A percentile compares a stretch with the other conserved stretches of the same genome.
Conservation (phyloP, 2,113 vertebrate species). For the Oncorhynchus tshawytscha region DNA sequence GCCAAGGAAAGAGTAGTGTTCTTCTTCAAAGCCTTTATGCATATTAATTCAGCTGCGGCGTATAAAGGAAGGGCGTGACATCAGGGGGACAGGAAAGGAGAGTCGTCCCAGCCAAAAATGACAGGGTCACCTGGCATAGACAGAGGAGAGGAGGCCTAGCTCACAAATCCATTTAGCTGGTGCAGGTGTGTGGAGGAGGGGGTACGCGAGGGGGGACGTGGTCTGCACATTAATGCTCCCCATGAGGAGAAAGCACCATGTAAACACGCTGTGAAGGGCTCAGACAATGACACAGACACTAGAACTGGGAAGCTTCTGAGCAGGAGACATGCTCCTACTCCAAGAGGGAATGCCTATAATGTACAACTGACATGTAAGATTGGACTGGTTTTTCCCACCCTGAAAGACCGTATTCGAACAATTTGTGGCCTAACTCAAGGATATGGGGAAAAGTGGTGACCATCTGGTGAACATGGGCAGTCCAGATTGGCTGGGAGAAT, state of each 20-base stretch:
- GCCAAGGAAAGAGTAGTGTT: too few relatives aligned
- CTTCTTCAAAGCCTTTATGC: constrained; percentile 19
- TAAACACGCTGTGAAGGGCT: constrained; percentile 52
- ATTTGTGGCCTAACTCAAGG: neutral
- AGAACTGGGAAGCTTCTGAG: neutral
- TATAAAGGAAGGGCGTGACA: constrained; percentile 9
- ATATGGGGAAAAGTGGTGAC: neutral
- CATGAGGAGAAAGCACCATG: constrained; percentile 38
- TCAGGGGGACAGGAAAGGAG: constrained; percentile 14
- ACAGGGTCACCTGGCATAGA: constrained; percentile 54
- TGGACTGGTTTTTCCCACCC: neutral
- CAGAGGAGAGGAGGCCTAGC: constrained; percentile 29
- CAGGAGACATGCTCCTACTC: neutral
- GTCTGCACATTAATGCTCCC: constrained; percentile 61
- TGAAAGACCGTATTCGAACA: neutral
- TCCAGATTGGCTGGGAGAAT: too few relatives aligned
- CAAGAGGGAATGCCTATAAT: neutral
- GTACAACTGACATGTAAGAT: neutral
- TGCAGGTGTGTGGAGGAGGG: constrained; percentile 43
- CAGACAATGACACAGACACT: neutral
- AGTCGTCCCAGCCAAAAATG: constrained; percentile 26
- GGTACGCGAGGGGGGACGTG: constrained; percentile 38
- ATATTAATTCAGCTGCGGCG: constrained; percentile 49
- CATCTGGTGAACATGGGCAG: constrained; percentile 24
- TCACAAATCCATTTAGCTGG: constrained; percentile 61